These are phyloP conservation scores for Okamejei kenojei DNA, from an alignment of 2,797 vertebrate genomes.

Conservation along the genomic window DNA sequence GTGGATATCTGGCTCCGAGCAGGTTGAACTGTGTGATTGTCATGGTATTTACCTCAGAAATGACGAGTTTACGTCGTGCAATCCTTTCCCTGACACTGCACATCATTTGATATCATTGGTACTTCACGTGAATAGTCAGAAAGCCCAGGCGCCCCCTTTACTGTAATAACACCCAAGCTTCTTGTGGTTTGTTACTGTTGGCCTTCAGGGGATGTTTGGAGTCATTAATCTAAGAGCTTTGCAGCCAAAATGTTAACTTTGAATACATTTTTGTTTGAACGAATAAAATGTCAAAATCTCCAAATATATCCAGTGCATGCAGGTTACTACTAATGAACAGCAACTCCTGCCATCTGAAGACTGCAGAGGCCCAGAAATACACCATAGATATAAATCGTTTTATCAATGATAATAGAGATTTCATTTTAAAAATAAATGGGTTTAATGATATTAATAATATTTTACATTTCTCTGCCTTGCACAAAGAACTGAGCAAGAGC, in stretches of 20 bases:
- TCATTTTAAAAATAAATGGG: not conserved
- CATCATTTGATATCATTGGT: not conserved
- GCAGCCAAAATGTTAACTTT: not conserved
- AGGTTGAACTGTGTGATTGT: not conserved
- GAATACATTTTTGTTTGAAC: not conserved
- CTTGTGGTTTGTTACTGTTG: not conserved
- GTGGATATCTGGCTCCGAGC: not conserved
- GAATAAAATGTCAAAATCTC: not conserved
- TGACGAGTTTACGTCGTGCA: not conserved
- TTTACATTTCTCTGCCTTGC: not conserved
- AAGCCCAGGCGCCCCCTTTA: too few species aligned
- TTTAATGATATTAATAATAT: not conserved
- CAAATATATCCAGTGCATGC: not conserved
- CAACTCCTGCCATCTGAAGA: not conserved
- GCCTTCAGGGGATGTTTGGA: not conserved
- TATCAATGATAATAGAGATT: not conserved
- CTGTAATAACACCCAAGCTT: not conserved
- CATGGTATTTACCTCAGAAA: not conserved
- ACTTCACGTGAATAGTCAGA: not conserved
- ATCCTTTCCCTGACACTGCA: not conserved
- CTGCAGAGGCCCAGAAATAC: not conserved
- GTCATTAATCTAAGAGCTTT: not conserved
- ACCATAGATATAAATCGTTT: not conserved
- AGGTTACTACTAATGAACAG: not conserved
- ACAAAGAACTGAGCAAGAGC: not conserved